Percentiles rank a stretch among this genome's conserved stretches.
These are phyloP conservation scores for Allophyes oxyacanthae DNA, from an alignment of 2,888 invertebrate genomes.

Conservation along the genomic window DNA sequence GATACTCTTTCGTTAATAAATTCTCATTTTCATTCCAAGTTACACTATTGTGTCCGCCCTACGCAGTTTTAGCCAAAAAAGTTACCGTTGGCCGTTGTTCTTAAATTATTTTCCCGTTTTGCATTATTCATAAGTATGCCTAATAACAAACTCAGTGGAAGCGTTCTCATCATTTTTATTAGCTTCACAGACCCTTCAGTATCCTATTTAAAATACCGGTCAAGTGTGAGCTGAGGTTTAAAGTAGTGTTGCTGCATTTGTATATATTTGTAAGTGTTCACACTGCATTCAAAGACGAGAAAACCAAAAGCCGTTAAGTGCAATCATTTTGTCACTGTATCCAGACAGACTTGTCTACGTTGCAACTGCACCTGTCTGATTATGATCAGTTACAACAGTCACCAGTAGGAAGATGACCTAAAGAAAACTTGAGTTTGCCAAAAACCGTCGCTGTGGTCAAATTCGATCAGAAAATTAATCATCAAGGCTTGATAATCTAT, in stretches of 20 bases:
- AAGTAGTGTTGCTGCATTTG: background rate
- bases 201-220: constrained; percentile 46
- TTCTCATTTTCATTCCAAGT: constrained; percentile 4
- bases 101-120: constrained; percentile 52
- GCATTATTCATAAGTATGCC: constrained; percentile 59
- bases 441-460: too few species aligned
- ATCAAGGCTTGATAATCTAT: too few species aligned
- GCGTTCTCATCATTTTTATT: constrained; percentile 59
- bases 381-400: too few species aligned
- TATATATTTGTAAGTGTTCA: background rate
- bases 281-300: too few species aligned
- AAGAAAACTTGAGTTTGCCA: too few species aligned
- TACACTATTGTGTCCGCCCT: constrained; percentile 9
- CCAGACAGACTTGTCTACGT: too few species aligned
- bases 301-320: too few species aligned
- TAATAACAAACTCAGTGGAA: constrained; percentile 54
- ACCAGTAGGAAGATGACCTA: too few species aligned
- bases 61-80: constrained; percentile 16
- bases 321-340: too few species aligned
- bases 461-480: too few species aligned
- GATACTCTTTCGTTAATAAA: background rate
- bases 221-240: constrained; percentile 32
- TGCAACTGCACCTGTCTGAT: too few species aligned
- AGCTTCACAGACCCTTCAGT: constrained; percentile 53
- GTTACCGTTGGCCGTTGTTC: constrained; percentile 34